Evolutionary conservation across 53 echinoderm and acorn worm genomes (phyloP), one percentile per base, ranked within the genome.

Genomic region (Luidia sarsii): DNA sequence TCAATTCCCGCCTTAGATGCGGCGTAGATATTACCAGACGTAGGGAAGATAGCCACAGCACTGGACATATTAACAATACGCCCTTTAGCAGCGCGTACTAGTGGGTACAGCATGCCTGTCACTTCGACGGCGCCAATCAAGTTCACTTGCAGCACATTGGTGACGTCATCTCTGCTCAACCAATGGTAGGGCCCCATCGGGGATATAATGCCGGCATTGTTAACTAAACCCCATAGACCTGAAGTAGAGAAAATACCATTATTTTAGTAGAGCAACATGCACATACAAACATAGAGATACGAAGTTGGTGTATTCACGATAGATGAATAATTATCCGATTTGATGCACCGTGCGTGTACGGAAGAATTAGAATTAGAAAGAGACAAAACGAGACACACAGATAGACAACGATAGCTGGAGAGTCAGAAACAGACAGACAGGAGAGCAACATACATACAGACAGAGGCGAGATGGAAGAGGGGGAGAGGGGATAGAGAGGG

Each of bases 141-240:
- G 25, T 85, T 85, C 33, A 85, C 85, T 6, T 85, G 36, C 16
- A 73, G 50, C 29, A 85, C 57, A 27, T 68, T 67, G 4, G 39
- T 21, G 28, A 82, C 34, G 39, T 82, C 82, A 4, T 68, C 82
- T 35, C 68, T 67, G 30, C 48, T 82, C 56, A 67, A 45, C 82
- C 82, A 82, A 38, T 85, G 74, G 29, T 63, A 85, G 7, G 50
- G 64, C 23, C 73, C 85, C 53, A 74, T 62, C 31, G 74, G 62
- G 4, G 50, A 62, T n/a, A 74, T 64, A 7, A 85, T 64, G 15
- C 85, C 85, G 25, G 85, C 85, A 32, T 85, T 85, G 39, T 85
- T 85, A 6, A 85, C 85, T 29, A 85, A 52, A 31, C 85, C 85
- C 75, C 84, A 84, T 25, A 84, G 73, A n/a, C 73, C 84, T 84